These are phyloP conservation scores for Apodemus speciosus DNA, from an alignment of 2,113 vertebrate species.

Conservation along the genomic window DNA sequence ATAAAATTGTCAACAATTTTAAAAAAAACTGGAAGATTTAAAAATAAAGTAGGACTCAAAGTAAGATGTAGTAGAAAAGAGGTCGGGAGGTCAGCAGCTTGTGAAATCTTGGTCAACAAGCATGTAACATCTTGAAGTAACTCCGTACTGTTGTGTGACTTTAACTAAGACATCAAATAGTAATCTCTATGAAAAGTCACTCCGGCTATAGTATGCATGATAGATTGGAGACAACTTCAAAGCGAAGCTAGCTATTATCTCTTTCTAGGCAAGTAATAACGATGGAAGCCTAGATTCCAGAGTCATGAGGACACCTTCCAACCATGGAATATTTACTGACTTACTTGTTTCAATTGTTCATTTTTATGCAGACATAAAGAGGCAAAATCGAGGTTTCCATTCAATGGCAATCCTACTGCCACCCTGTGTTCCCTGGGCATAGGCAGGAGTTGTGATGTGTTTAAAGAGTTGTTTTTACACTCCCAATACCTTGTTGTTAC, in stretches of 20 bases:
- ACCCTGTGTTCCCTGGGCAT: background rate
- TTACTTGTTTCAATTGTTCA: background rate
- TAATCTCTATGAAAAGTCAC: background rate
- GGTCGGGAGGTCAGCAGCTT: background rate
- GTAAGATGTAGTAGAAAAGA: background rate
- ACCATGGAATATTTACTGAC: background rate
- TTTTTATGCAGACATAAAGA: background rate
- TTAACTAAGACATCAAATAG: background rate
- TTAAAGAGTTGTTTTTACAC: background rate
- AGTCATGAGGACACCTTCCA: background rate
- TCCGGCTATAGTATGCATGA: background rate
- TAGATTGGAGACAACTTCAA: background rate
- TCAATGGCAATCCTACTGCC: background rate
- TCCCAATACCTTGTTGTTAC: background rate
- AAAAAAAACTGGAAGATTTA: background rate
- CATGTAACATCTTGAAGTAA: background rate
- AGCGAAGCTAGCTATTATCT: background rate
- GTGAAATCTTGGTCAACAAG: background rate
- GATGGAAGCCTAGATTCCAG: background rate
- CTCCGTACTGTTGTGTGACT: too few species aligned
- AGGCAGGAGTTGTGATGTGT: background rate
- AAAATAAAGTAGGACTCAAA: background rate
- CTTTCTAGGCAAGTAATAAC: background rate
- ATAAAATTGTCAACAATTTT: too few species aligned
- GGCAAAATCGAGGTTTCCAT: background rate